phyloP scores from a whole-genome alignment of 2,797 vertebrate species.

The Selene dorsalis region DNA sequence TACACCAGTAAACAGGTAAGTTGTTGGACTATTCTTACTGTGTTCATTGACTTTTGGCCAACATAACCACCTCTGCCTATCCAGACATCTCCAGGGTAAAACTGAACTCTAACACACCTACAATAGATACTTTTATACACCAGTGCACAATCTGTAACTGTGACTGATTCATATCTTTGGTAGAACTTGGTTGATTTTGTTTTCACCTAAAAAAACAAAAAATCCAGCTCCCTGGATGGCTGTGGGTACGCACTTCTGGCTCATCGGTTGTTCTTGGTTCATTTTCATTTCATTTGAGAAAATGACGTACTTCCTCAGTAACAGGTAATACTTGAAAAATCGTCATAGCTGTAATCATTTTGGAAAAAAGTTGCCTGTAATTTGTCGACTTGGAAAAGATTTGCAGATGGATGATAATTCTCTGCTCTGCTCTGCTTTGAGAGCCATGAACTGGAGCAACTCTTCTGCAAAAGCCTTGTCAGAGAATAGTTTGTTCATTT shows the following conservation, averaged over 20 bases:
- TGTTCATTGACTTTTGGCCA: not conserved
- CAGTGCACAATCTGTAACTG: slow-evolving; percentile 5
- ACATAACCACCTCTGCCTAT: not conserved
- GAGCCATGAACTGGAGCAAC: not conserved
- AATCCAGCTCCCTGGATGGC: not conserved
- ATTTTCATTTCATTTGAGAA: slow-evolving; percentile 36
- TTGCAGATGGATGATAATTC: slow-evolving; percentile 29
- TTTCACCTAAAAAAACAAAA: slow-evolving; percentile 16
- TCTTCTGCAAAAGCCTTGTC: slow-evolving; percentile 6
- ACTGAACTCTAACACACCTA: not conserved
- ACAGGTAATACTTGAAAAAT: slow-evolving; percentile 30
- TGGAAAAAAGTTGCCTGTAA: slow-evolving; percentile 7
- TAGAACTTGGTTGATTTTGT: not conserved
- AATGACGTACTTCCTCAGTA: slow-evolving; percentile 21
- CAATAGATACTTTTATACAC: not conserved
- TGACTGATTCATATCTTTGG: not conserved
- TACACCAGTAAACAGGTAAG: not conserved
- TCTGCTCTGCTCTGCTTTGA: slow-evolving; percentile 7
- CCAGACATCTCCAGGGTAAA: not conserved
- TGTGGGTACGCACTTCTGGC: not conserved
- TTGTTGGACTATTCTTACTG: not conserved
- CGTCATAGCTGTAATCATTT: slow-evolving; percentile 6
- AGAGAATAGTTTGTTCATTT: slow-evolving; percentile 8
- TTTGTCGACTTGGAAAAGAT: slow-evolving; percentile 31
- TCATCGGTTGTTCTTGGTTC: not conserved